Evolutionary conservation across 2,888 invertebrate species (phyloP).

Genomic region (Ophraella communa): DNA sequence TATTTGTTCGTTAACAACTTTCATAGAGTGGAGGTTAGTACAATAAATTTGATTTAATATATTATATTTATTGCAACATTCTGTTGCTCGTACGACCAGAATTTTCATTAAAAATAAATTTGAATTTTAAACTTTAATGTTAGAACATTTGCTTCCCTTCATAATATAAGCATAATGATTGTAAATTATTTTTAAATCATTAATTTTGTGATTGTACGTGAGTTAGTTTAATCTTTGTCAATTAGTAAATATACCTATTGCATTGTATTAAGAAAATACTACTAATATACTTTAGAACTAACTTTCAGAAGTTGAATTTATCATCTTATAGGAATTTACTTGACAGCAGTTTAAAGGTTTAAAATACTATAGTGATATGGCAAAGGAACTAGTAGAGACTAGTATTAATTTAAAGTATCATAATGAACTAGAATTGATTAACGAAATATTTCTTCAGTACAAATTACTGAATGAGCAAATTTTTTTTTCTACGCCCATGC

Average conservation of each 20-base stretch:
- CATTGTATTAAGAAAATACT: not conserved
- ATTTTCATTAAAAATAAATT: not conserved
- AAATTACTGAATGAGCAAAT: too few species aligned
- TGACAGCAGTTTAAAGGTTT: too few species aligned
- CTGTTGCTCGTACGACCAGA: not conserved
- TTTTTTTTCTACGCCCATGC: too few species aligned
- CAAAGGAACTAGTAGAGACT: too few species aligned
- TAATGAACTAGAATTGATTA: too few species aligned
- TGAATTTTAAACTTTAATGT: not conserved
- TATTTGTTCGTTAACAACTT: too few species aligned
- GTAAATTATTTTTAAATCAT: constrained; percentile 3
- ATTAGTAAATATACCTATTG: not conserved
- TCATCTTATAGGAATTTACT: not conserved
- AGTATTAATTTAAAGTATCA: too few species aligned
- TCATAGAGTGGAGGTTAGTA: too few species aligned
- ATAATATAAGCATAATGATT: constrained; percentile 23
- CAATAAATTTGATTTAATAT: not conserved
- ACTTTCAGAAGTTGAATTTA: constrained; percentile 7
- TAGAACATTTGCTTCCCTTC: constrained; percentile 26
- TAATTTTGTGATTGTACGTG: constrained; percentile 18
- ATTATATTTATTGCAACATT: not conserved
- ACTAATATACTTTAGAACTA: not conserved
- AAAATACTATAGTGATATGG: too few species aligned
- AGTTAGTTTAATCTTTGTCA: constrained; percentile 13
- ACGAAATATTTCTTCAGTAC: too few species aligned